Conservation (phyloP, 2,888 invertebrate species). For the Epirrhoe alternata region DNA sequence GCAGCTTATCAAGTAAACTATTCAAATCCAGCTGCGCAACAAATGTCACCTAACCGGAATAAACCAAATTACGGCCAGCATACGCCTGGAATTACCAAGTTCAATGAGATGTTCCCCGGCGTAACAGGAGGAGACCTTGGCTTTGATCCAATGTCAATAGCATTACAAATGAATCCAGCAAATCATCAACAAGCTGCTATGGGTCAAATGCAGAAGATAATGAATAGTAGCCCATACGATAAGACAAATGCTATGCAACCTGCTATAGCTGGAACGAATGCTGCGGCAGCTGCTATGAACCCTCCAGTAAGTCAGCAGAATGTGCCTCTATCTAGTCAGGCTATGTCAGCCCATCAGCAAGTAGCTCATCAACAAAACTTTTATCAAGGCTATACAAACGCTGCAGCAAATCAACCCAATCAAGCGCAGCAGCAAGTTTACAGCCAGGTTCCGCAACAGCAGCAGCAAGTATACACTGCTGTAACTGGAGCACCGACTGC, state of each 20-base stretch:
- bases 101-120: conserved; percentile 77
- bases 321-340: conserved; percentile 31
- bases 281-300: conserved; percentile 39
- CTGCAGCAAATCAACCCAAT: conserved; percentile 26
- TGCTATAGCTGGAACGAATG: conserved; percentile 45
- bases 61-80: conserved; percentile 59
- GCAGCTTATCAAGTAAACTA: conserved; percentile 25
- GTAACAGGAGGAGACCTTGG: conserved; percentile 69
- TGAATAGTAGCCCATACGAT: conserved; percentile 52
- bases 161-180: conserved; percentile 79
- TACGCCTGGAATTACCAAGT: conserved; percentile 65
- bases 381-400: conserved; percentile 32
- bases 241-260: conserved; percentile 43
- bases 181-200: conserved; percentile 69
- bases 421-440: conserved; percentile 34
- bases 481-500: conserved; percentile 41
- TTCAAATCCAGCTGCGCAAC: conserved; percentile 46
- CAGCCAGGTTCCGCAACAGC: conserved; percentile 40
- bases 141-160: conserved; percentile 79
- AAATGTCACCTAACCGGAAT: conserved; percentile 38
- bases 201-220: conserved; percentile 64
- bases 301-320: conserved; percentile 29
- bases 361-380: conserved; percentile 21
- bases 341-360: conserved; percentile 8
- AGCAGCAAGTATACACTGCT: conserved; percentile 53